phyloP scores from a whole-genome alignment of 2,113 vertebrate genomes.

The Cacatua alba region DNA sequence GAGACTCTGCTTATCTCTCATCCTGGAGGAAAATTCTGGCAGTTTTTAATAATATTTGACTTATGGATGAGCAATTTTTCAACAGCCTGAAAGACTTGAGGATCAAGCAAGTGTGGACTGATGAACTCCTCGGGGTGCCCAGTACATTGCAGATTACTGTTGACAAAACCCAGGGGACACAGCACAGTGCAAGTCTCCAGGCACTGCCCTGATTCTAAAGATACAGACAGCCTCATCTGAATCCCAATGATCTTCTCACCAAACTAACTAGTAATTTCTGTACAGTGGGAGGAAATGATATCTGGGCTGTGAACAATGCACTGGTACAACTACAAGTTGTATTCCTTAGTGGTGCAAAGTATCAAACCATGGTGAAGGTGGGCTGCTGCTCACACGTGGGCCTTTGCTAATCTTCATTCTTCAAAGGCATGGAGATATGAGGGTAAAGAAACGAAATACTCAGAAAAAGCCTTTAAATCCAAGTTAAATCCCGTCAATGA shows the following conservation, averaged over 20 bases:
- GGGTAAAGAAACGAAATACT: constrained; percentile 2
- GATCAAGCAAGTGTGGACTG: not conserved
- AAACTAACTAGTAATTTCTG: not conserved
- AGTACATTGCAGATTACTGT: not conserved
- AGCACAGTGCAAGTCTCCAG: not conserved
- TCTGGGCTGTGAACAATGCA: not conserved
- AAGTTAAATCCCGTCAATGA: constrained; percentile 47
- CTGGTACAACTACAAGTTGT: not conserved
- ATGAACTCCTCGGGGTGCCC: not conserved
- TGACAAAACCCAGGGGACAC: not conserved
- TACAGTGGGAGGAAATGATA: not conserved
- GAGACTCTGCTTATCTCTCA: constrained; percentile 25
- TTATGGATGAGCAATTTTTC: constrained; percentile 42
- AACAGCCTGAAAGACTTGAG: constrained; percentile 17
- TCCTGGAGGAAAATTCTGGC: constrained; percentile 29
- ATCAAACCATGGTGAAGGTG: not conserved
- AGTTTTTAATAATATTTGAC: constrained; percentile 52
- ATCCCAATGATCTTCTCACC: not conserved
- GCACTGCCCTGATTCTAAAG: not conserved
- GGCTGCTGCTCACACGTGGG: not conserved
- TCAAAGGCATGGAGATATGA: not conserved
- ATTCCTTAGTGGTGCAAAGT: not conserved
- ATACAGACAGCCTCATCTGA: not conserved
- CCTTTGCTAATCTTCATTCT: not conserved
- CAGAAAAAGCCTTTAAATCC: constrained; percentile 46